Base-by-base conservation (phyloP, 2,797 vertebrate genomes). In the Anableps anableps region DNA sequence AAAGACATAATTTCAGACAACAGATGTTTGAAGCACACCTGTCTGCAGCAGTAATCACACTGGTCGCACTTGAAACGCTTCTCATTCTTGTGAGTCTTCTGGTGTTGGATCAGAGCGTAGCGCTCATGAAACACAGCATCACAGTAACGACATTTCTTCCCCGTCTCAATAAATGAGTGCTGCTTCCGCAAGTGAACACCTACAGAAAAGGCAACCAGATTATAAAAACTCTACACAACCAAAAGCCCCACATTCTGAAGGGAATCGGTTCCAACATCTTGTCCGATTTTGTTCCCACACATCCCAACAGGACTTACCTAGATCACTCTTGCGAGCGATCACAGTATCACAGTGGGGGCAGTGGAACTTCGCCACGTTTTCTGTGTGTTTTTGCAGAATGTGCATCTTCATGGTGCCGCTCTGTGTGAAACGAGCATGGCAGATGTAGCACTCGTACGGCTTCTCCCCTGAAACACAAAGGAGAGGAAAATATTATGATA, bases 321-420 rank as follows among this genome's bases (percentile, higher is more conserved):
- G 88, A 93, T 99, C 98, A 77, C 98, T 99, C 95, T 99, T 99
- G 88, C 98, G 96, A 8, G 98, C 98, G 88, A 99, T 99, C 87
- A 99, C 98, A 0, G 98, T 99, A 92, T 99, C 98, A 93, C 98
- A 99, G 95, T 99, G 98, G 66, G 98, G 98, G 94, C 98, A 99
- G 91, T 99, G 98, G 95, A 98, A 99, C 95, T 99, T 99, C 83
- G 98, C 98, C 95, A 99, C 98, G 1, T 99, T 99, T 92, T 99
- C 98, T 0, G 98, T 99, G 96, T 99, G 98, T 95, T 99, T 99
- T 95, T 99, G 98, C 95, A 99, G 94, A 90, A 99, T 99, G 95
- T 99, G 98, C 98, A 99, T 99, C 96, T 99, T 99, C 98, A 99
- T 99, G 88, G 98, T 99, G 83, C 98, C 98, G 85, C 98, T 99